phyloP scores from a whole-genome alignment of 2,797 vertebrate species.

The Rhinoraja longicauda region DNA sequence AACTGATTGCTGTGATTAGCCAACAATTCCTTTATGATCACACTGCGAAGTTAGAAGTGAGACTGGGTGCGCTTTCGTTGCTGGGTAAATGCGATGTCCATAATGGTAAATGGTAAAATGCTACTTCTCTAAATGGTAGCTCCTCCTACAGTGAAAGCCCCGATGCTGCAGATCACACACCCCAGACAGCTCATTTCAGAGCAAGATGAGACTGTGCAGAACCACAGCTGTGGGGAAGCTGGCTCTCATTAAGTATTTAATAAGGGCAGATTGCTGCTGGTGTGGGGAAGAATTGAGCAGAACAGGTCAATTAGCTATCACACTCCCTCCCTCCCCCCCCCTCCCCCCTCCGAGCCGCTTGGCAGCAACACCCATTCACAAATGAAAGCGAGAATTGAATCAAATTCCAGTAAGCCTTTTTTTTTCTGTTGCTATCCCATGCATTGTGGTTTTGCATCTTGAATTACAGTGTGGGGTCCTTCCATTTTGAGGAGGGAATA shows the following conservation, averaged over 20 bases:
- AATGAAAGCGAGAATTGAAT: too few species aligned
- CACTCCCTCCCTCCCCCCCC: too few species aligned
- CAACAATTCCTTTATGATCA: too few species aligned
- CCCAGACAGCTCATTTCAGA: conserved; percentile 9
- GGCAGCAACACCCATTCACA: background rate
- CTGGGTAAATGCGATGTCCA: too few species aligned
- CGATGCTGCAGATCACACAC: background rate
- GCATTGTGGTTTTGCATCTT: background rate
- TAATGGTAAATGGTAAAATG: background rate
- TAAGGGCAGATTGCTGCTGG: conserved; percentile 25
- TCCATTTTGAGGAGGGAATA: background rate
- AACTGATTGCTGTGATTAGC: too few species aligned
- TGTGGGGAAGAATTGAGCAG: conserved; percentile 10
- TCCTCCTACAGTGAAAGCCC: background rate
- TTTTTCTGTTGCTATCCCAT: background rate
- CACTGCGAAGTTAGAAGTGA: background rate
- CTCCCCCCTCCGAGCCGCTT: background rate
- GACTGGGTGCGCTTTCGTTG: background rate
- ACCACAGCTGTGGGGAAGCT: background rate
- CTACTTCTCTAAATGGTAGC: background rate
- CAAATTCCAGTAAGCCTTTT: background rate
- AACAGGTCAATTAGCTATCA: conserved; percentile 24
- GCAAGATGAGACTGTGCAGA: background rate
- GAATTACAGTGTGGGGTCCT: background rate
- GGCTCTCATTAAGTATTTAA: conserved; percentile 31